Evolutionary conservation across 2,797 vertebrate species (phyloP).

Genomic region (Liasis olivaceus): DNA sequence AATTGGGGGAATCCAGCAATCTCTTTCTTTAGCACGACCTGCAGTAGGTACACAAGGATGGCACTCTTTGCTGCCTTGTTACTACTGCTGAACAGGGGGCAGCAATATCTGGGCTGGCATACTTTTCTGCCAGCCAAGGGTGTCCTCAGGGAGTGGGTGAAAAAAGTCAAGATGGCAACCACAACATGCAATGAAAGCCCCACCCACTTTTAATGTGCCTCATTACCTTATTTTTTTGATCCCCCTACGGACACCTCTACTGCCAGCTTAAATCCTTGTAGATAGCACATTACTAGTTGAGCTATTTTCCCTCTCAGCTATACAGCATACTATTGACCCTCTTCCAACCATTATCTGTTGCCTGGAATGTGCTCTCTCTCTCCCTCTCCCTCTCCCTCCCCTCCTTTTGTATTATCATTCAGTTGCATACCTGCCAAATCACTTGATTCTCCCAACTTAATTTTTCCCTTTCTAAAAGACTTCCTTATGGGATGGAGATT

Average conservation of each 20-base stretch:
- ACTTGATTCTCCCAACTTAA: neutral
- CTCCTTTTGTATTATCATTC: neutral
- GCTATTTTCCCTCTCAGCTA: neutral
- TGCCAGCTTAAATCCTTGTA: neutral
- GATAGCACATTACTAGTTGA: neutral
- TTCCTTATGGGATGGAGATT: neutral
- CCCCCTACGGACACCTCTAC: neutral
- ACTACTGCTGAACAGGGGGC: neutral
- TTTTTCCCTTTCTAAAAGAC: constrained; percentile 22
- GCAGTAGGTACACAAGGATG: neutral
- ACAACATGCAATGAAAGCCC: neutral
- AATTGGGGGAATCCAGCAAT: neutral
- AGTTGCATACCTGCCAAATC: neutral
- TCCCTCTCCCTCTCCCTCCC: neutral
- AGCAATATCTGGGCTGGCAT: neutral
- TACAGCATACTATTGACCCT: neutral
- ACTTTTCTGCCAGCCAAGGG: neutral
- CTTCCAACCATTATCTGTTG: neutral
- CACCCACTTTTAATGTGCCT: neutral
- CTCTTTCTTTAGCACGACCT: neutral
- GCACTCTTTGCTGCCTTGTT: neutral
- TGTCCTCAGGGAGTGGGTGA: neutral
- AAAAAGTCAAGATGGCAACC: neutral
- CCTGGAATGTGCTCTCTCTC: neutral
- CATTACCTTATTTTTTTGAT: neutral